phyloP scores from a whole-genome alignment of 2,888 invertebrate species.

The Habroteleia sp. region DNA sequence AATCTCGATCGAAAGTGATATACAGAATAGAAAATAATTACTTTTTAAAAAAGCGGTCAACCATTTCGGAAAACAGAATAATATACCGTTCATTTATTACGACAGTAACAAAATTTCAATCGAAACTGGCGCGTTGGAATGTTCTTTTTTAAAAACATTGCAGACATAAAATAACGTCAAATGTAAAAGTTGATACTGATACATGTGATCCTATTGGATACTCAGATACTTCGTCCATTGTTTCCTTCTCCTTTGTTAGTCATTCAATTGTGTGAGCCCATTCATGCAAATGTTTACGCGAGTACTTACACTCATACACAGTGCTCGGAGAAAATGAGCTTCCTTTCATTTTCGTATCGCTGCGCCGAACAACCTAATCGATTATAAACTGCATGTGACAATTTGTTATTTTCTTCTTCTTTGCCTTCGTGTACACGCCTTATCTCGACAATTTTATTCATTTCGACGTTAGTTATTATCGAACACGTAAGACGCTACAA shows the following conservation, averaged over 20 bases:
- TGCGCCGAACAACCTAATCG: constrained; percentile 32
- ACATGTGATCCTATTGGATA: constrained; percentile 56
- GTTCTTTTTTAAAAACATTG: too few relatives aligned
- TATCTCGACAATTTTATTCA: constrained; percentile 18
- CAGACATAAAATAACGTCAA: constrained; percentile 34
- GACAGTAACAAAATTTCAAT: too few relatives aligned
- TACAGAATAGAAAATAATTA: too few relatives aligned
- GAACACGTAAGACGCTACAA: too few relatives aligned
- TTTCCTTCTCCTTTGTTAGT: constrained; percentile 53
- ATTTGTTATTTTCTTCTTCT: constrained; percentile 39
- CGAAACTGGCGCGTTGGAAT: too few relatives aligned
- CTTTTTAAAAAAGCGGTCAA: too few relatives aligned
- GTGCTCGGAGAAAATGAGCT: constrained; percentile 39
- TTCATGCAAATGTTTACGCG: constrained; percentile 59
- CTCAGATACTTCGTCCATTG: constrained; percentile 56
- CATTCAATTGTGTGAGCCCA: constrained; percentile 59
- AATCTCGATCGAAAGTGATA: too few relatives aligned
- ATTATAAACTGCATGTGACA: constrained; percentile 46
- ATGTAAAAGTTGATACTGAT: constrained; percentile 35
- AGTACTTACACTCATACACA: constrained; percentile 41
- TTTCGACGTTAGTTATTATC: constrained; percentile 5
- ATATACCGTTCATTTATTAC: too few relatives aligned
- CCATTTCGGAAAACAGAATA: too few relatives aligned
- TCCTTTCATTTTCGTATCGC: constrained; percentile 50
- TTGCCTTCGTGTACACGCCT: constrained; percentile 12